phyloP scores from a whole-genome alignment of 2,797 vertebrate species.

The Hydrolagus colliei region DNA sequence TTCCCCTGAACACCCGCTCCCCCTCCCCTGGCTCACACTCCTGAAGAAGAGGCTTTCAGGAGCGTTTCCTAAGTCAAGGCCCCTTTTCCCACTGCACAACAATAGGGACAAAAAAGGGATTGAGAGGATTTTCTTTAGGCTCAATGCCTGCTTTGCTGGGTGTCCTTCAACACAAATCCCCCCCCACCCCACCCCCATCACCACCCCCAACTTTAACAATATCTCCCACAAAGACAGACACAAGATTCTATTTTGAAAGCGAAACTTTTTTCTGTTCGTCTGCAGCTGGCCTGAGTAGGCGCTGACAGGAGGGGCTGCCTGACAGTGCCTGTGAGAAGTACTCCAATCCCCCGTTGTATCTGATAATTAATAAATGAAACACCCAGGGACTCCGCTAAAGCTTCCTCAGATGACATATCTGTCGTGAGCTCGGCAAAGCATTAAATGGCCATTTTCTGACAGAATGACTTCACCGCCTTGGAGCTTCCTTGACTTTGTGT shows the following conservation, averaged over 20 bases:
- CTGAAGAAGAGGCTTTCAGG: no score
- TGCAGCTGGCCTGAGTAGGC: constrained; percentile 36
- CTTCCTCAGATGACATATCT: constrained; percentile 74
- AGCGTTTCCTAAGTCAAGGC: not conserved
- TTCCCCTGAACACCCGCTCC: not conserved
- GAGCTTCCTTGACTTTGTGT: constrained; percentile 57
- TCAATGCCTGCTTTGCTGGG: not conserved
- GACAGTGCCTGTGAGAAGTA: constrained; percentile 44
- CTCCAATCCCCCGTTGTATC: constrained; percentile 51
- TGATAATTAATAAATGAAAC: constrained; percentile 78
- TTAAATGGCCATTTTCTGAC: constrained; percentile 84
- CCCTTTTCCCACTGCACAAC: not conserved
- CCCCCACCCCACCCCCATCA: not conserved
- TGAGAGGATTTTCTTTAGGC: not conserved
- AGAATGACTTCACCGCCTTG: constrained; percentile 64
- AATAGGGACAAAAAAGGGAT: not conserved
- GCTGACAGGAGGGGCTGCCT: constrained; percentile 47
- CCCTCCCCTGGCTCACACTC: not conserved
- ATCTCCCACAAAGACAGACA: constrained; percentile 17
- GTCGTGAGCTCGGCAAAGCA: constrained; percentile 77
- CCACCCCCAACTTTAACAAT: constrained; percentile 6
- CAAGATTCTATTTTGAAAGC: constrained; percentile 33
- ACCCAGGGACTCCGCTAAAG: constrained; percentile 65
- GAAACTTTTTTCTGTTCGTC: constrained; percentile 32
- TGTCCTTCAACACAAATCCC: not conserved